phyloP scores from a whole-genome alignment of 2,888 invertebrate genomes.

The Protodeltote pygarga region DNA sequence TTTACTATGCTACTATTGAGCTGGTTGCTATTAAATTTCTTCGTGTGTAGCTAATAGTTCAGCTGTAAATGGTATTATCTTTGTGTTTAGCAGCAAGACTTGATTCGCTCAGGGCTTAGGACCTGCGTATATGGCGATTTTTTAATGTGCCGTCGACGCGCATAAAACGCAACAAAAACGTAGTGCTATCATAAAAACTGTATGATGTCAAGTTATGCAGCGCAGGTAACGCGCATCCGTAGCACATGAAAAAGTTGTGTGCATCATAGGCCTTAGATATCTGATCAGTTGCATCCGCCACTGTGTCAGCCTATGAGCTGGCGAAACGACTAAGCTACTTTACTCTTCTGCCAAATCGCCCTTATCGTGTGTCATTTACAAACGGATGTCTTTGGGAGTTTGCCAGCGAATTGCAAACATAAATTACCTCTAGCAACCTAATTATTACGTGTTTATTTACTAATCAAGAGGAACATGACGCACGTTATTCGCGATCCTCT shows the following conservation, averaged over 20 bases:
- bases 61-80: constrained; percentile 4
- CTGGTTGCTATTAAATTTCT: constrained; percentile 46
- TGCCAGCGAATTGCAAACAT: constrained; percentile 60
- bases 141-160: too few relatives aligned
- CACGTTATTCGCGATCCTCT: constrained; percentile 8
- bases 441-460: constrained; percentile 52
- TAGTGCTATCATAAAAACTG: too few relatives aligned
- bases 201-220: too few relatives aligned
- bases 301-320: constrained; percentile 46
- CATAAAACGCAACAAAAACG: too few relatives aligned
- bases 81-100: neutral
- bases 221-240: too few relatives aligned
- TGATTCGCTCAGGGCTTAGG: neutral
- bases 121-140: too few relatives aligned
- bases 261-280: constrained; percentile 52
- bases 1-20: constrained; percentile 53
- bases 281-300: constrained; percentile 52
- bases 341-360: constrained; percentile 63
- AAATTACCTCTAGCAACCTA: constrained; percentile 55
- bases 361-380: constrained; percentile 63
- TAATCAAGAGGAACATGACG: constrained; percentile 15
- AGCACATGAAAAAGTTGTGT: too few relatives aligned
- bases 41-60: constrained; percentile 20
- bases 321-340: constrained; percentile 53
- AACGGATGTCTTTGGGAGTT: constrained; percentile 58